Evolutionary conservation across 92 coral and sea anemone genomes (phyloP), one percentile per base, ranked within the genome.

Genomic region (Porites lobata): DNA sequence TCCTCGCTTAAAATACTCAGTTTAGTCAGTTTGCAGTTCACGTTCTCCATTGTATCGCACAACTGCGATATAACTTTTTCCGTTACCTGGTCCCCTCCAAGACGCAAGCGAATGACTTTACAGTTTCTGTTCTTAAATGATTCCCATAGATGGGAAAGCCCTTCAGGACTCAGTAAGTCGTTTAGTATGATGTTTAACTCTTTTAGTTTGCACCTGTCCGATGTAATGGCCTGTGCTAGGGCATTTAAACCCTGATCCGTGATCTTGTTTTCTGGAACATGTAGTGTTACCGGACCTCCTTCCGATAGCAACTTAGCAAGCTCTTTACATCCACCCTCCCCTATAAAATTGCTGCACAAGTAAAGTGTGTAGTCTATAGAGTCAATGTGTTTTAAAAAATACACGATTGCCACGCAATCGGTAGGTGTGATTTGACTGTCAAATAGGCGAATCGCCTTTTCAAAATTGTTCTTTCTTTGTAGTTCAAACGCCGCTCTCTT

Each of bases 361-460:
- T 76, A 43, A 50, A 89, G 92, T 9, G 0, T 32, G 54, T 67
- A 79, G 9, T 83, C 65, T 38, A 75, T 24, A 1, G 68, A 67
- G 50, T 76, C 72, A 26, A 89, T 22, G 65, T 89, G 83, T 15
- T 69, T 68, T 56, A 89, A 26, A 61, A 83, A 83, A 72, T 83
- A 69, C 15, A 83, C 92, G 18, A 89, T 61, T 53, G 92, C 88
- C 18, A 80, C 77, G 51, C 88, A 89, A 52, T 89, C 92, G 26
- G 68, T 73, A 57, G 92, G 88, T 19, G 88, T 76, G 2, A 89
- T 56, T 2, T 63, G 75, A n/a, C 80, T 53, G 4, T 77, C 12
- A 9, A 24, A 24, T 21, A 83, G 17, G 24, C 65, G n/a, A 62
- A 89, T 57, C 0, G 13, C 1, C 12, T 76, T 57, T 13, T 63